These are phyloP conservation scores for Zeus faber DNA, from an alignment of 2,113 vertebrate genomes.

Conservation along the genomic window DNA sequence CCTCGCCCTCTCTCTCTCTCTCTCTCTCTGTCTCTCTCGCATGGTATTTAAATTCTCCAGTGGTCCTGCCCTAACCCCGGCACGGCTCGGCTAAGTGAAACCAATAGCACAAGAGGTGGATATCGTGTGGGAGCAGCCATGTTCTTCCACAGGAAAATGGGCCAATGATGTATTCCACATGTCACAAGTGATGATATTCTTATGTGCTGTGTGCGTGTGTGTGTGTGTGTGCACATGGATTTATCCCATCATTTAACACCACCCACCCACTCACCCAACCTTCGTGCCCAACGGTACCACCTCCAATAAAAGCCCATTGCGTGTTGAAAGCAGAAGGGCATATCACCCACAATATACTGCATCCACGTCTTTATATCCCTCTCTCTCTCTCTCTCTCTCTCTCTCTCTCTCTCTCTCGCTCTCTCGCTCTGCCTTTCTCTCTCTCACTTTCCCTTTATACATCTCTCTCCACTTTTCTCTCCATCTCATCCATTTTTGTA, in stretches of 20 bases:
- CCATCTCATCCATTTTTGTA: neutral
- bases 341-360: no score
- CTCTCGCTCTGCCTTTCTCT: neutral
- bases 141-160: conserved; percentile 42
- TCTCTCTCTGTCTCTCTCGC: conserved; percentile 18
- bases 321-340: conserved; percentile 22
- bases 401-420: neutral
- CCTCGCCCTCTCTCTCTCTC: conserved; percentile 12
- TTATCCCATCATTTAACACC: conserved; percentile 20
- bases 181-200: conserved; percentile 8
- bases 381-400: neutral
- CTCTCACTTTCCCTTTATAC: neutral
- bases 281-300: conserved; percentile 26
- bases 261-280: no score
- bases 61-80: conserved; percentile 24
- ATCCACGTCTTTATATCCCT: no score
- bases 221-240: no score
- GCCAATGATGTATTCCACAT: conserved; percentile 54
- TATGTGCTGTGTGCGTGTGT: neutral
- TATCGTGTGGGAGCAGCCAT: conserved; percentile 52
- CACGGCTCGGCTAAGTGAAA: conserved; percentile 56
- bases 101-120: conserved; percentile 44
- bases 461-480: neutral
- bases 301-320: conserved; percentile 42
- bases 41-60: conserved; percentile 48